A percentile compares a stretch with the other conserved stretches of the same genome.
Conservation (phyloP, 2,888 invertebrate genomes). For the Drosophila greeni region DNA sequence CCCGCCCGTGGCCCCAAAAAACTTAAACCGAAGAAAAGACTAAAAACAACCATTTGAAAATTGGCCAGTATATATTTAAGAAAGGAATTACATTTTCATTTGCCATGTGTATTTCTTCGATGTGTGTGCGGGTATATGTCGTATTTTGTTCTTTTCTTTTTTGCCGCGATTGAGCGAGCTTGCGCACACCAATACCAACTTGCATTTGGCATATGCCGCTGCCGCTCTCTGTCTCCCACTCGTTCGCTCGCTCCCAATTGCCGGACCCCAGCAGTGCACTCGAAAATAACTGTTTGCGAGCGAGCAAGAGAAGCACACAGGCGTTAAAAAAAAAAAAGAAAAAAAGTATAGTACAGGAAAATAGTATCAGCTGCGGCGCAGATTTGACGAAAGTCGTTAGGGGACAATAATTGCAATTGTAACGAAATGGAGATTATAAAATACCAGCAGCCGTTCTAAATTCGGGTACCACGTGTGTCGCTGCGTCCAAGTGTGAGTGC, state of each 20-base stretch:
- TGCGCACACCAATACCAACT: constrained; percentile 57
- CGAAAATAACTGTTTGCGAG: constrained; percentile 60
- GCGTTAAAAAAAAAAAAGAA: constrained; percentile 39
- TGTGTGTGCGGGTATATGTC: constrained; percentile 42
- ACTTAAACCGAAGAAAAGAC: background rate
- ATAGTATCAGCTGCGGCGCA: constrained; percentile 66
- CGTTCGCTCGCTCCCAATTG: constrained; percentile 20
- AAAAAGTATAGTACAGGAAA: constrained; percentile 42
- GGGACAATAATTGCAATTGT: constrained; percentile 44
- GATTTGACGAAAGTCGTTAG: constrained; percentile 54
- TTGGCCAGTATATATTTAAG: constrained; percentile 45
- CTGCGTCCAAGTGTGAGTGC: constrained; percentile 21
- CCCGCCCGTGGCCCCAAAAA: background rate
- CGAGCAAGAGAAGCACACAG: constrained; percentile 33
- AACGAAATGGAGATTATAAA: constrained; percentile 23
- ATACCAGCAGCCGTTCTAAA: constrained; percentile 57
- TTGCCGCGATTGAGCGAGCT: constrained; percentile 57
- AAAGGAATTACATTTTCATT: constrained; percentile 57
- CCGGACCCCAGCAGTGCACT: constrained; percentile 46
- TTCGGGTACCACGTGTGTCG: constrained; percentile 66
- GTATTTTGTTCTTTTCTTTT: constrained; percentile 51
- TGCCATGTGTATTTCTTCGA: constrained; percentile 24
- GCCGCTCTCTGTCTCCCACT: constrained; percentile 37
- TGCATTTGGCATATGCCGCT: constrained; percentile 44
- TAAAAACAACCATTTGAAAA: constrained; percentile 55